phyloP scores from a whole-genome alignment of 2,113 vertebrate species.

The Myotis davidii region DNA sequence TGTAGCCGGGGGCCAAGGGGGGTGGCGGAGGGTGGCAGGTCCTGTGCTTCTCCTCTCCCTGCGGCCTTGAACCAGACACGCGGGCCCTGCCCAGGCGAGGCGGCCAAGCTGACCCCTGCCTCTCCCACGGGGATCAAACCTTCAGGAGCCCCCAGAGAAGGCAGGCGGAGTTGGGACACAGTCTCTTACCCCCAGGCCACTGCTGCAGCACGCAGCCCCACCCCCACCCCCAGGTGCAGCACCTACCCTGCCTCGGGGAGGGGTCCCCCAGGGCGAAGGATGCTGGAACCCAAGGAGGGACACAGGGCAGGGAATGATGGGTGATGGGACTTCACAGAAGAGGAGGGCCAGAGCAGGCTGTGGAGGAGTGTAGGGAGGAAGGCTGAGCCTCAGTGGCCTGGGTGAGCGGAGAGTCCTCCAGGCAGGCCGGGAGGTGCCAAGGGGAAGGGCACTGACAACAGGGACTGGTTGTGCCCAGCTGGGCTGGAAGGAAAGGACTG shows the following conservation, averaged over 20 bases:
- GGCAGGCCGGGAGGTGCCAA: neutral
- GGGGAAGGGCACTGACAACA: neutral
- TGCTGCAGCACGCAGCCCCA: neutral
- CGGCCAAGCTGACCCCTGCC: neutral
- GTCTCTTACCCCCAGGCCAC: neutral
- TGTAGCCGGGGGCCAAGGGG: neutral
- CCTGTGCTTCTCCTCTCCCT: neutral
- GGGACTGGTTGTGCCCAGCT: neutral
- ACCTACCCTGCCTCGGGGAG: neutral
- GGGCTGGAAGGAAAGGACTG: slow-evolving; percentile 16
- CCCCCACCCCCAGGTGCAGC: neutral
- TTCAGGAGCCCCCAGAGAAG: neutral
- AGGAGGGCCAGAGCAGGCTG: neutral
- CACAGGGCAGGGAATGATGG: neutral
- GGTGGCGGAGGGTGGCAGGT: neutral
- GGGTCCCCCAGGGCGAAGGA: neutral
- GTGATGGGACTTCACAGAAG: neutral
- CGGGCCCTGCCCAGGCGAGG: neutral
- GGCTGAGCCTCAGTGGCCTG: neutral
- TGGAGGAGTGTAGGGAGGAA: too few species aligned
- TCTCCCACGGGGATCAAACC: neutral
- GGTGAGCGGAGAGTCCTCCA: neutral
- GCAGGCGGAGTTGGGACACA: neutral
- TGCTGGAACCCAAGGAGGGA: neutral
- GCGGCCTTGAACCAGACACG: neutral